A percentile compares a stretch with the other conserved stretches of the same genome.
phyloP scores from a whole-genome alignment of 2,888 invertebrate species.

The Eupithecia vulgata region DNA sequence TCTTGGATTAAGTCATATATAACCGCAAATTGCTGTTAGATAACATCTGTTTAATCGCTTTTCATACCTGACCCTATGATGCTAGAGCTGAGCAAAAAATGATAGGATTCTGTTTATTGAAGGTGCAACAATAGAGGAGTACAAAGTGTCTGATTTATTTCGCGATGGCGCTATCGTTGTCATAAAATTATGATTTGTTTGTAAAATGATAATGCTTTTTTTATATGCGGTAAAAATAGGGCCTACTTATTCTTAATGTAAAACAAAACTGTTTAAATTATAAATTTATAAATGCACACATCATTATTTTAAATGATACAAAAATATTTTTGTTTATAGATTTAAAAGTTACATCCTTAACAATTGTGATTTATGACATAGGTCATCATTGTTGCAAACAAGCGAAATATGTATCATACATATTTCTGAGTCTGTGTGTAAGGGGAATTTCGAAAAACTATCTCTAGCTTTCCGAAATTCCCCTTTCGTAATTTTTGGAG shows the following conservation, averaged over 20 bases:
- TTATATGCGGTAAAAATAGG: background rate
- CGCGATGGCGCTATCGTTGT: constrained; percentile 22
- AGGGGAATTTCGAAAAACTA: too few species aligned
- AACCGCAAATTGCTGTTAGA: constrained; percentile 76
- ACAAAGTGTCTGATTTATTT: constrained; percentile 25
- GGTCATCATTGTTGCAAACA: background rate
- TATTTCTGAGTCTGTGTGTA: background rate
- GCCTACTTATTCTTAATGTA: background rate
- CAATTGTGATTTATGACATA: background rate
- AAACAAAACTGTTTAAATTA: background rate
- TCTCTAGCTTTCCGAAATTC: too few species aligned
- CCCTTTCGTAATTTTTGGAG: background rate
- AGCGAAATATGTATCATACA: background rate
- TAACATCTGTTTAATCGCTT: constrained; percentile 63
- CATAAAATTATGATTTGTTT: constrained; percentile 20
- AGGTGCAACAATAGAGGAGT: constrained; percentile 19
- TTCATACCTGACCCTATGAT: constrained; percentile 26
- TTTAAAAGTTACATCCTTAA: too few species aligned
- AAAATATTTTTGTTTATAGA: too few species aligned
- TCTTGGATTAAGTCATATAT: constrained; percentile 78
- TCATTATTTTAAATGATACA: background rate
- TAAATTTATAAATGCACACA: background rate
- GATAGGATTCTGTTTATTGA: constrained; percentile 20
- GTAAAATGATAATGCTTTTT: constrained; percentile 7
- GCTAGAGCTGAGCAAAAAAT: constrained; percentile 23